Evolutionary conservation across 2,888 invertebrate genomes (phyloP).

Genomic region (Thymelicus acteon): DNA sequence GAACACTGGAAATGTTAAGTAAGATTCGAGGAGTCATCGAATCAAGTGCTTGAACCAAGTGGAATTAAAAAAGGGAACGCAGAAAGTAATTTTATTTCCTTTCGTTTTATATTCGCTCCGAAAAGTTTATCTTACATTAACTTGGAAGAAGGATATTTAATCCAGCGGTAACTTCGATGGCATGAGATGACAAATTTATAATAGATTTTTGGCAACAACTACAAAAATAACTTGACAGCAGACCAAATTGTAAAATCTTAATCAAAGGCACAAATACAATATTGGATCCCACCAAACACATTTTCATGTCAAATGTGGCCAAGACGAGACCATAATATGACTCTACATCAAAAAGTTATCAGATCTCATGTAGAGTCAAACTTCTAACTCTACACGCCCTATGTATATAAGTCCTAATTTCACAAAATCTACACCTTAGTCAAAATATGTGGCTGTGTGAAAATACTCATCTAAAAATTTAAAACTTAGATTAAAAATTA

Average conservation of each 20-base stretch:
- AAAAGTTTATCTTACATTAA: conserved; percentile 35
- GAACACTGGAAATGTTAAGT: conserved; percentile 25
- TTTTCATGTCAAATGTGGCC: no score
- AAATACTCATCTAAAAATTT: no score
- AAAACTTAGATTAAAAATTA: no score
- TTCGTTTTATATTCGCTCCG: conserved; percentile 27
- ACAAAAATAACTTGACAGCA: neutral
- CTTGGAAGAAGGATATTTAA: conserved; percentile 23
- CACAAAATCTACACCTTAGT: no score
- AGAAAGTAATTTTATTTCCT: conserved; percentile 36
- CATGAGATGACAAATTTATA: neutral
- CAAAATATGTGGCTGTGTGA: no score
- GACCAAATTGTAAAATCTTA: neutral
- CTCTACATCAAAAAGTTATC: no score
- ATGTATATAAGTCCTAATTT: no score
- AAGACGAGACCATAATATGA: no score
- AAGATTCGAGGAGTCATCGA: conserved; percentile 36
- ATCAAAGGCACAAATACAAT: no score
- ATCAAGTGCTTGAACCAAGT: conserved; percentile 33
- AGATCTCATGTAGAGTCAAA: no score
- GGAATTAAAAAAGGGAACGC: conserved; percentile 35
- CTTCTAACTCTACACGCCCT: no score
- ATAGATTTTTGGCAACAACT: neutral
- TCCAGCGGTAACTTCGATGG: conserved; percentile 22
- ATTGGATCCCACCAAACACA: no score